Conservation (phyloP, 2,113 vertebrate species). For the Cricetomys ansorgei region DNA sequence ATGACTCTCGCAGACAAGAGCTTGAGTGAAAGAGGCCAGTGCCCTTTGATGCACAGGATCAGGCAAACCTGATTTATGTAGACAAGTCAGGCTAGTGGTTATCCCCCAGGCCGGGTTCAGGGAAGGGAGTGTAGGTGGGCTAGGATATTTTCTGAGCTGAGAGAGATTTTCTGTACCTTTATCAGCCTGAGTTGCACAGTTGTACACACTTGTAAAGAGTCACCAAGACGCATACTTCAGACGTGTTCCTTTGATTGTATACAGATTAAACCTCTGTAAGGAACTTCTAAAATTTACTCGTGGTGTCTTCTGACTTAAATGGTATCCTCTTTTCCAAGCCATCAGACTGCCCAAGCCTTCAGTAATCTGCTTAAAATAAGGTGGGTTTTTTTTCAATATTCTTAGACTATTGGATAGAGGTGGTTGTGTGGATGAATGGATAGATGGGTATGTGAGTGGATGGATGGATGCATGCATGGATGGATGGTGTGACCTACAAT, state of each 20-base stretch:
- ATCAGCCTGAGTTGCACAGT: background rate
- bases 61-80: background rate
- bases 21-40: background rate
- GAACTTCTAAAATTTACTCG: slow-evolving; percentile 49
- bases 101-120: background rate
- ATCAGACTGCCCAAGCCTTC: background rate
- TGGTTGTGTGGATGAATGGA: background rate
- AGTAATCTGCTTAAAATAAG: background rate
- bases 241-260: slow-evolving; percentile 22
- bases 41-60: background rate
- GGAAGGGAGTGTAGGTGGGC: background rate
- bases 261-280: slow-evolving; percentile 37
- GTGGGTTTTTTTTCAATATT: background rate
- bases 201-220: slow-evolving; percentile 4
- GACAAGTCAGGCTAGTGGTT: background rate
- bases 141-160: background rate
- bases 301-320: slow-evolving; percentile 30
- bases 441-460: background rate
- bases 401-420: background rate
- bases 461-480: background rate
- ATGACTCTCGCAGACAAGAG: background rate
- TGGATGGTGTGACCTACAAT: background rate
- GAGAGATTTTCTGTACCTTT: background rate
- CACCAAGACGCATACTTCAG: background rate
- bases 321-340: background rate